A percentile compares a stretch with the other conserved stretches of the same genome.
phyloP scores from a whole-genome alignment of 2,797 vertebrate genomes.

The Hozukius guyotensis region DNA sequence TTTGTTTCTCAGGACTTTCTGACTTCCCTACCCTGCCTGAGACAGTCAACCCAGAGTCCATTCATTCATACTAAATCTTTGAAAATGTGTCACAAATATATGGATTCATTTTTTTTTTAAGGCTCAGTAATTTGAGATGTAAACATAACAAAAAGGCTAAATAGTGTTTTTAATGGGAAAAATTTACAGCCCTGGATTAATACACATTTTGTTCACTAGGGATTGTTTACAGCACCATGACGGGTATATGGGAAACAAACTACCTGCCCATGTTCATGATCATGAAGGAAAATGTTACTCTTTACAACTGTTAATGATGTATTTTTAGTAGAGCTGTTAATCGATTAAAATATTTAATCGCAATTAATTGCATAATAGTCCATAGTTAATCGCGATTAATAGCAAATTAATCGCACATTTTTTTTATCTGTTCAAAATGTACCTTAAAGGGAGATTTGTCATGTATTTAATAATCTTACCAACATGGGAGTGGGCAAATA shows the following conservation, averaged over 20 bases:
- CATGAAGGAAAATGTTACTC: not conserved
- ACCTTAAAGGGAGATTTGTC: no score
- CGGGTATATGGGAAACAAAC: not conserved
- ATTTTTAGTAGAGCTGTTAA: not conserved
- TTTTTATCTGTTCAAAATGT: no score
- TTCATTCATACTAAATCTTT: not conserved
- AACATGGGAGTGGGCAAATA: no score
- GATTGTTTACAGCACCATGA: not conserved
- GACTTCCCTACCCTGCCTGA: not conserved
- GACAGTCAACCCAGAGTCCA: not conserved
- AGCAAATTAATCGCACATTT: no score
- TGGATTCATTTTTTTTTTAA: rapidly evolving
- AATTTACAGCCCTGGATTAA: not conserved
- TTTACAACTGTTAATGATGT: not conserved
- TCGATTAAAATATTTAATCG: no score
- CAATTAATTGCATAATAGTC: no score
- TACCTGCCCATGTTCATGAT: not conserved
- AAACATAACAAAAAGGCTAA: no score
- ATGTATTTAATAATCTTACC: no score
- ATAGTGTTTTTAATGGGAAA: not conserved
- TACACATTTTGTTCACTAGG: not conserved
- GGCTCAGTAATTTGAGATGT: no score
- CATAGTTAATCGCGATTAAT: no score
- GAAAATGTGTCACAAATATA: not conserved
- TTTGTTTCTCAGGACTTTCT: not conserved